phyloP scores from a whole-genome alignment of 2,888 invertebrate species.

The Philaethria dido region DNA sequence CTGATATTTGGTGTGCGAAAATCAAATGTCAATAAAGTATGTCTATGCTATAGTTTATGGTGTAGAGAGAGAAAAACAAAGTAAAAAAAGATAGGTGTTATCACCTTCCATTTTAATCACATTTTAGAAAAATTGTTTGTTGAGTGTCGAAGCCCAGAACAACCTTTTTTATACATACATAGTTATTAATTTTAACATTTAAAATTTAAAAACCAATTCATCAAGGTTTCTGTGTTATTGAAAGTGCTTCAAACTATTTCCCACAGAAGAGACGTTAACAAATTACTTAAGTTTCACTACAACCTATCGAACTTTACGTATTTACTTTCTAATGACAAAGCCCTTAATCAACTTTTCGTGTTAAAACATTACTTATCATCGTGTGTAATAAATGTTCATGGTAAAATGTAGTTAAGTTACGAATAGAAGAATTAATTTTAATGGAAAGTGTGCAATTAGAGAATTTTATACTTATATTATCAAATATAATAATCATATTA shows the following conservation, averaged over 20 bases:
- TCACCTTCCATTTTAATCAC: too few relatives aligned
- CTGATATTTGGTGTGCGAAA: too few relatives aligned
- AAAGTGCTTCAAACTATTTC: background rate
- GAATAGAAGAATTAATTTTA: background rate
- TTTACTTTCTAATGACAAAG: constrained; percentile 17
- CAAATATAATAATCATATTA: too few relatives aligned
- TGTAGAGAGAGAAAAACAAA: too few relatives aligned
- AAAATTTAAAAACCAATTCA: background rate
- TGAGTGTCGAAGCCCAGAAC: too few relatives aligned
- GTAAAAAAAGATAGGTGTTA: too few relatives aligned
- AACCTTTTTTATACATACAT: background rate
- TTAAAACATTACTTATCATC: constrained; percentile 14
- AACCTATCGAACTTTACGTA: constrained; percentile 9
- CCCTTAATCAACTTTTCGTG: constrained; percentile 2
- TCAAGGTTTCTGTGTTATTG: background rate
- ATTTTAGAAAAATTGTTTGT: too few relatives aligned
- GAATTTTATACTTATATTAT: background rate
- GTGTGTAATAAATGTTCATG: background rate
- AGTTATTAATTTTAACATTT: background rate
- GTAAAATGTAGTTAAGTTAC: background rate
- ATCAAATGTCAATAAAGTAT: too few relatives aligned
- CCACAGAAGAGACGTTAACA: constrained; percentile 2
- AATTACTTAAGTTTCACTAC: constrained; percentile 14
- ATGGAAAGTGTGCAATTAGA: background rate
- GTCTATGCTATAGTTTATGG: too few relatives aligned